Conservation (phyloP, 2,888 invertebrate species). For the Orchesella flavescens region DNA sequence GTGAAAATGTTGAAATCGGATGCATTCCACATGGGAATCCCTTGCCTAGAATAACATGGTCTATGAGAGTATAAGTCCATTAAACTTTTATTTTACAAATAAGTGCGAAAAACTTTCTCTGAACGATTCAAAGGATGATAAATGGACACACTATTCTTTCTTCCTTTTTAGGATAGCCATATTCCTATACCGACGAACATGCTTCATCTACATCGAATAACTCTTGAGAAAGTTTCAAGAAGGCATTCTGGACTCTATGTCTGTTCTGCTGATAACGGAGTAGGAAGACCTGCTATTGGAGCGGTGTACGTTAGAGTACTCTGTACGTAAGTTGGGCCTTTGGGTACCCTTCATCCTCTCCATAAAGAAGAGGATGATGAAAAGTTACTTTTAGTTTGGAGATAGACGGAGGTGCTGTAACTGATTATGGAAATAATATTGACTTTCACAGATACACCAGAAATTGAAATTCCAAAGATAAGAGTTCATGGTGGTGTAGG, state of each 20-base stretch:
- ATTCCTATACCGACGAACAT: conserved; percentile 64
- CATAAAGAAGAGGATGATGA: not conserved
- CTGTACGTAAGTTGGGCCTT: conserved; percentile 77
- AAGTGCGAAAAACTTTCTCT: conserved; percentile 14
- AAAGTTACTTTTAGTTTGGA: not conserved
- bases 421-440: conserved; percentile 14
- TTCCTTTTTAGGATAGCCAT: conserved; percentile 64
- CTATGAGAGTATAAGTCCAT: conserved; percentile 76
- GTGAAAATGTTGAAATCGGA: conserved; percentile 83
- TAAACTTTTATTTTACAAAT: not conserved
- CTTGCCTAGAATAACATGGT: conserved; percentile 83
- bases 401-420: not conserved
- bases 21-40: conserved; percentile 84
- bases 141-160: conserved; percentile 33
- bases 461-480: conserved; percentile 79
- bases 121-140: conserved; percentile 16
- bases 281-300: conserved; percentile 82
- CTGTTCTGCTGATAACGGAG: conserved; percentile 83
- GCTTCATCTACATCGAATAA: conserved; percentile 63
- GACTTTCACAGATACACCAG: conserved; percentile 82
- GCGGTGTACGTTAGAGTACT: conserved; percentile 82
- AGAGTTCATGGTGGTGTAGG: conserved; percentile 86
- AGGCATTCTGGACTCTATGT: conserved; percentile 74
- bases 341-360: not conserved
- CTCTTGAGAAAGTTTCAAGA: conserved; percentile 65